Percentiles rank a stretch among this genome's conserved stretches.
These are phyloP conservation scores for Eupithecia inturbata DNA, from an alignment of 2,888 invertebrate species.

Conservation along the genomic window DNA sequence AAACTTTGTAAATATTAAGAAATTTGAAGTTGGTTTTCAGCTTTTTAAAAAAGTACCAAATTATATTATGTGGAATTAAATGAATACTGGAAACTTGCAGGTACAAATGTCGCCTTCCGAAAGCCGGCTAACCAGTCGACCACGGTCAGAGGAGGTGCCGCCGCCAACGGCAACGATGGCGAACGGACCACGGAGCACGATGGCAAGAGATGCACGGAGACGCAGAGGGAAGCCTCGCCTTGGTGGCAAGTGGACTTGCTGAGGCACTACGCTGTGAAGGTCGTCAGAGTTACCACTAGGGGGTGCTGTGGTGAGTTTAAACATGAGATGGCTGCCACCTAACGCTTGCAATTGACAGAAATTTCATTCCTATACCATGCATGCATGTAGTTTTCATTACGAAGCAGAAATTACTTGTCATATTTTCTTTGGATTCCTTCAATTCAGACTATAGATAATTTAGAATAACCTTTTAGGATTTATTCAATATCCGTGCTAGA, in stretches of 20 bases:
- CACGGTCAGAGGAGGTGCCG: constrained; percentile 92
- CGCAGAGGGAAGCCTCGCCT: constrained; percentile 94
- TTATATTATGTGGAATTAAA: not conserved
- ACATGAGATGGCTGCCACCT: too few species aligned
- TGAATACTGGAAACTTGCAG: constrained; percentile 64
- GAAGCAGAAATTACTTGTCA: too few species aligned
- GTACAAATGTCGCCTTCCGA: constrained; percentile 92
- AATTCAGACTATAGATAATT: too few species aligned
- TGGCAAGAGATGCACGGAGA: constrained; percentile 94
- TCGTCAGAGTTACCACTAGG: constrained; percentile 93
- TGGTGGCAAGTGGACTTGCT: constrained; percentile 97
- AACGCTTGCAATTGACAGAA: too few species aligned
- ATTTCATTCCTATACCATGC: too few species aligned
- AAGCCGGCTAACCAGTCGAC: constrained; percentile 97
- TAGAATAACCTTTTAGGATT: too few species aligned
- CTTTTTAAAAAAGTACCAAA: not conserved
- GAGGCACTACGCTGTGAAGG: constrained; percentile 92
- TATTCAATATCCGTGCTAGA: too few species aligned
- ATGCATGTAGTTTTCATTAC: too few species aligned
- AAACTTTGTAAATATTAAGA: too few species aligned
- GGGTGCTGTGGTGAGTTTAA: constrained; percentile 88
- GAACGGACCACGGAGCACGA: constrained; percentile 93
- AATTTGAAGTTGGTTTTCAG: too few species aligned
- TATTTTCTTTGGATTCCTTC: too few species aligned
- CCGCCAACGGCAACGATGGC: constrained; percentile 94